A percentile compares a stretch with the other conserved stretches of the same genome.
phyloP scores from a whole-genome alignment of 2,888 invertebrate genomes.

The Polyploca ridens region DNA sequence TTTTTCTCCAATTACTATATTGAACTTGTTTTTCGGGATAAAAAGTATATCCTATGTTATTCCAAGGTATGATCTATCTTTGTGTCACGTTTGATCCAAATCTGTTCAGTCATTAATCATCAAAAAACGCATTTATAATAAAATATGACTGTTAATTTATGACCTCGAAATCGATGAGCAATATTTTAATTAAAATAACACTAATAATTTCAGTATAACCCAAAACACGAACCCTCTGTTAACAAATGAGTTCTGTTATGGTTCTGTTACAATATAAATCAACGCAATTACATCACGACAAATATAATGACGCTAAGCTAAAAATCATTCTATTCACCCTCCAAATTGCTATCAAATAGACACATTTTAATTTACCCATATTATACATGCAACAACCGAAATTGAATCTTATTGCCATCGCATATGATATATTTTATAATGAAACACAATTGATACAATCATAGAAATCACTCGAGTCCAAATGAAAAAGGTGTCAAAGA shows the following conservation, averaged over 20 bases:
- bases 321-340: slow-evolving; percentile 55
- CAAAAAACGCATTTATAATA: too few relatives aligned
- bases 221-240: slow-evolving; percentile 43
- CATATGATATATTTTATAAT: slow-evolving; percentile 30
- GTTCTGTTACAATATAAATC: slow-evolving; percentile 65
- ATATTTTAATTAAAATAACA: too few relatives aligned
- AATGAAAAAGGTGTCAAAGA: slow-evolving; percentile 85
- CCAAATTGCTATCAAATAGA: slow-evolving; percentile 60
- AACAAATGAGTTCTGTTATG: slow-evolving; percentile 70
- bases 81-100: too few relatives aligned
- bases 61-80: too few relatives aligned
- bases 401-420: slow-evolving; percentile 25
- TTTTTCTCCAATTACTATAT: too few relatives aligned
- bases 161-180: too few relatives aligned
- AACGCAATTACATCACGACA: slow-evolving; percentile 66
- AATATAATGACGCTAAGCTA: slow-evolving; percentile 56
- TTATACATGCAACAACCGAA: slow-evolving; percentile 22
- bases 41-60: too few relatives aligned
- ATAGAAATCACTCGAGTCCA: slow-evolving; percentile 77
- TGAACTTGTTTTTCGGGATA: too few relatives aligned
- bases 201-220: background rate
- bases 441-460: slow-evolving; percentile 52
- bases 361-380: slow-evolving; percentile 72
- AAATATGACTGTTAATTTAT: too few relatives aligned
- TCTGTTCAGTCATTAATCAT: too few relatives aligned